Conservation (phyloP, 2,113 vertebrate genomes). For the Thamnophis sirtalis region DNA sequence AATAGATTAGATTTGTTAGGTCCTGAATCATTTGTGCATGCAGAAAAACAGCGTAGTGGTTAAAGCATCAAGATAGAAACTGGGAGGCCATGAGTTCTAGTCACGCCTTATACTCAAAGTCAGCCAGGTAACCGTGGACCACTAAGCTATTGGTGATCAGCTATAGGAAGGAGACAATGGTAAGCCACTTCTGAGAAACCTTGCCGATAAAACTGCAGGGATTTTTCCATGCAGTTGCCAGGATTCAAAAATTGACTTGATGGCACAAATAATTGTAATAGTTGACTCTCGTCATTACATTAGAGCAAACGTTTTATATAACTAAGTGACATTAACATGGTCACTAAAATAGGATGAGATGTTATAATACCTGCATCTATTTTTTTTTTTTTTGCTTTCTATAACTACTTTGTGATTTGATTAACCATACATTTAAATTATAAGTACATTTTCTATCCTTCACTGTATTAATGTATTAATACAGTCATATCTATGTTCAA, state of each 20-base stretch:
- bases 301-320: background rate
- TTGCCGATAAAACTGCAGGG: background rate
- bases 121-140: background rate
- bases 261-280: background rate
- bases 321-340: background rate
- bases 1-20: too few species aligned
- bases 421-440: background rate
- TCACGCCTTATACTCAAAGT: background rate
- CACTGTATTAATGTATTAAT: background rate
- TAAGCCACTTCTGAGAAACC: background rate
- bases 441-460: background rate
- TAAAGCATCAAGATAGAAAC: background rate
- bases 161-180: background rate
- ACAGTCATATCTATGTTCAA: background rate
- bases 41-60: background rate
- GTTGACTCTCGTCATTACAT: background rate
- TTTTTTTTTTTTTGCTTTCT: background rate
- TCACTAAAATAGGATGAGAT: background rate
- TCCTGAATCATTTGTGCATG: background rate
- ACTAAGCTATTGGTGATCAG: background rate
- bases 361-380: background rate
- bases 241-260: background rate
- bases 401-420: background rate
- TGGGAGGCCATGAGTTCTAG: background rate
- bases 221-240: background rate